Evolutionary conservation across 2,113 vertebrate species (phyloP), one percentile per base, ranked within the genome.

Genomic region (Candoia aspera): DNA sequence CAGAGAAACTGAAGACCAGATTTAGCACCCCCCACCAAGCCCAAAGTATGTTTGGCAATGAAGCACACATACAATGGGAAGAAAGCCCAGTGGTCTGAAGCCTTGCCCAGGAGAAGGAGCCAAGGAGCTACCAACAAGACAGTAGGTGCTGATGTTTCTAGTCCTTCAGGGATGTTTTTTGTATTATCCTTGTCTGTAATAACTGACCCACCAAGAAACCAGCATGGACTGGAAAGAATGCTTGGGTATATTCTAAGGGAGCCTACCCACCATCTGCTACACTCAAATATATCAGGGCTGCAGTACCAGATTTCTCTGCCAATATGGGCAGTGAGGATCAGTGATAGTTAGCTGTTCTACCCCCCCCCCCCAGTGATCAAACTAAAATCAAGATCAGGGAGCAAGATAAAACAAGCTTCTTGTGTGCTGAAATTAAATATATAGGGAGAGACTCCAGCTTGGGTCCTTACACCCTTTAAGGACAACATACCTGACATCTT

Each of bases 401-500:
- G 26, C 60, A 64, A 64, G 3, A 64, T 12, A 64, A 29, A 64
- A 64, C 13, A 10, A 64, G 4, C 26, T n/a, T n/a, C 29, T 64
- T 26, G 11, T 13, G 26, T 13, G 62, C 3, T n/a, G 62, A n/a
- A 64, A 64, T 64, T n/a, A n/a, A 64, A 64, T n/a, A 64, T 13
- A 29, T n/a, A 13, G 1, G 13, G 29, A 64, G 62, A 2, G 64
- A 33, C 1, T 2, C 2, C 37, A 88, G 12, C 58, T 53, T 49
- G 37, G 58, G 4, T 54, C 3, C 29, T 12, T 0, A 23, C 2
- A 5, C 10, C 29, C 19, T 46, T 9, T 8, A 2, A 21, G 0
- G 85, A 46, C 33, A 49, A 1, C 94, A 92, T 94, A 99, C 99
- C 99, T 99, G 97, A 99, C 99, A 6, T 99, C 99, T 94, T 99